Percentiles rank a stretch among this genome's conserved stretches.
phyloP scores from a whole-genome alignment of 2,888 invertebrate species.

The Ophion ellenae region DNA sequence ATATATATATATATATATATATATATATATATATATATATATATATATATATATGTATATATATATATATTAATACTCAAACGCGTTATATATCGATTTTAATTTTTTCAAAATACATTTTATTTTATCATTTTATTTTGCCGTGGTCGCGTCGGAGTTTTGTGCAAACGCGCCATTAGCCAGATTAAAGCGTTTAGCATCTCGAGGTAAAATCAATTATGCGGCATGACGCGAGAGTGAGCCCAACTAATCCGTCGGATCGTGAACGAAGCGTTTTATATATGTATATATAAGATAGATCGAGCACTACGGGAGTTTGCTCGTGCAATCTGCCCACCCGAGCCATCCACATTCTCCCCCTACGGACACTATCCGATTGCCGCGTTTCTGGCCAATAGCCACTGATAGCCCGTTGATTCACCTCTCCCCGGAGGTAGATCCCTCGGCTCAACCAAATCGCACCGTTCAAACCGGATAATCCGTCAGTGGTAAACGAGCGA shows the following conservation, averaged over 20 bases:
- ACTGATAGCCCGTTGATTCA: constrained; percentile 58
- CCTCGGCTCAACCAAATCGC: constrained; percentile 41
- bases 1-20: too few species aligned
- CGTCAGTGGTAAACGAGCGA: constrained; percentile 41
- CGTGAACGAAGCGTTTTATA: constrained; percentile 23
- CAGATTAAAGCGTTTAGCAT: constrained; percentile 57
- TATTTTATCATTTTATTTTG: not conserved
- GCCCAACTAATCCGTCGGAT: constrained; percentile 57
- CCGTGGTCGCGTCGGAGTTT: constrained; percentile 9
- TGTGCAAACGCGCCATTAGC: constrained; percentile 49
- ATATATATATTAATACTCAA: not conserved
- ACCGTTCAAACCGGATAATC: constrained; percentile 49
- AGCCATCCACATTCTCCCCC: constrained; percentile 29
- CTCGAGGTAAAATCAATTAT: constrained; percentile 61
- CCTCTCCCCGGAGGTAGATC: constrained; percentile 44
- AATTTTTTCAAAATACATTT: not conserved
- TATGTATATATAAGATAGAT: constrained; percentile 31
- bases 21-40: too few species aligned
- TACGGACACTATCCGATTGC: constrained; percentile 32
- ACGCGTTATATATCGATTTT: not conserved
- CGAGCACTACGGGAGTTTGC: constrained; percentile 42
- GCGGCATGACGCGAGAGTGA: constrained; percentile 56
- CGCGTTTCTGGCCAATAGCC: constrained; percentile 45
- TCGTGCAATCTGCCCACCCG: constrained; percentile 49
- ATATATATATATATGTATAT: too few species aligned